Conservation (phyloP, 2,797 vertebrate genomes). For the Scolopax rusticola region DNA sequence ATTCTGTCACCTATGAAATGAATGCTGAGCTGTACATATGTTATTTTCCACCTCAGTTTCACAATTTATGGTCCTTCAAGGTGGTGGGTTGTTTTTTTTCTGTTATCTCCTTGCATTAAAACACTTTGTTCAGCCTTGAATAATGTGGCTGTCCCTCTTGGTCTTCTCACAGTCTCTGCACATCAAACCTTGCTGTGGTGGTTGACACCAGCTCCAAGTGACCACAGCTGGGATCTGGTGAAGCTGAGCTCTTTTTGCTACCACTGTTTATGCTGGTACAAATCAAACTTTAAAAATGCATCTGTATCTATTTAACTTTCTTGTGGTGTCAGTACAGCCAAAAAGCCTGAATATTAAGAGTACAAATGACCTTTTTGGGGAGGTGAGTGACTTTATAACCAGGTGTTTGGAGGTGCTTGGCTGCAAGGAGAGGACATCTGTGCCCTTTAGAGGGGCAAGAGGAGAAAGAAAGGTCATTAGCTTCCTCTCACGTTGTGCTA, state of each 20-base stretch:
- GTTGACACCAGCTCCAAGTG: not conserved
- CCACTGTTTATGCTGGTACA: not conserved
- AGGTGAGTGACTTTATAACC: not conserved
- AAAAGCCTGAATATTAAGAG: not conserved
- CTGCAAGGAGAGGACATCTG: not conserved
- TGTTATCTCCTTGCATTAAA: not conserved
- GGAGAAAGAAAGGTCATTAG: not conserved
- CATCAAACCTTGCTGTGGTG: not conserved
- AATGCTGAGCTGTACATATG: not conserved
- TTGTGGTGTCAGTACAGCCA: not conserved
- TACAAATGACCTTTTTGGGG: not conserved
- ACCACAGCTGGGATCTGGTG: not conserved
- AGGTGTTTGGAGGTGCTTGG: not conserved
- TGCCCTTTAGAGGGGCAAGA: not conserved
- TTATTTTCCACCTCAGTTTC: not conserved
- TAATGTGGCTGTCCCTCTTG: not conserved
- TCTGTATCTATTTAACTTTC: not conserved
- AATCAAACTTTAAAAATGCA: not conserved
- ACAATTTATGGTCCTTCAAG: not conserved
- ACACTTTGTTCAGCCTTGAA: not conserved
- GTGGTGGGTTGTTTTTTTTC: too few relatives aligned
- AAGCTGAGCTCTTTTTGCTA: constrained; percentile 17
- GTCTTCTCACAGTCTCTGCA: not conserved
- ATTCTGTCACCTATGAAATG: not conserved
- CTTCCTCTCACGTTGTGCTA: not conserved